A percentile compares a stretch with the other conserved stretches of the same genome.
Evolutionary conservation across 23 tunicate species (phyloP).

Genomic region (Trididemnum clinides): DNA sequence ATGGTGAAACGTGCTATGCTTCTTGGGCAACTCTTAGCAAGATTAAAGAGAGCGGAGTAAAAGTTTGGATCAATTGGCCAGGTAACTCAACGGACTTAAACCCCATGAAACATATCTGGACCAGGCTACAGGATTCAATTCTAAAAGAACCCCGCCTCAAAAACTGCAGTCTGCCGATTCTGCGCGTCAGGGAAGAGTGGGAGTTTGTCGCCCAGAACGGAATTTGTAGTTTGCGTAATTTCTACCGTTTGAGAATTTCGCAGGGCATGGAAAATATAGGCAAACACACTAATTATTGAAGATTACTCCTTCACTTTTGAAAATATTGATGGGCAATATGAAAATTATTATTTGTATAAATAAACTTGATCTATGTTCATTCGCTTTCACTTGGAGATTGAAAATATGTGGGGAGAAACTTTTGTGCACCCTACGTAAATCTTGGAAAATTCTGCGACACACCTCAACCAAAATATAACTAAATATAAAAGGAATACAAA

Average conservation of each 20-base stretch:
- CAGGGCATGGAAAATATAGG: neutral
- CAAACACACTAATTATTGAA: neutral
- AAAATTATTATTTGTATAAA: neutral
- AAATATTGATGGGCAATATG: neutral
- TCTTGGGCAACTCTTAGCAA: neutral
- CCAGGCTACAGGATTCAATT: neutral
- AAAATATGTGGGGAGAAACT: neutral
- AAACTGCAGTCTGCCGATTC: neutral
- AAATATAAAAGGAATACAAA: too few relatives aligned
- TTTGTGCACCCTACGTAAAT: too few relatives aligned
- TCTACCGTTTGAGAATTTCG: neutral
- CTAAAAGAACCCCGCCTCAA: neutral
- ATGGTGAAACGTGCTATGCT: neutral
- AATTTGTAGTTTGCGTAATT: neutral
- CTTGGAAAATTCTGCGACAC: too few relatives aligned
- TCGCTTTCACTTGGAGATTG: neutral
- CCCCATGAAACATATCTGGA: neutral
- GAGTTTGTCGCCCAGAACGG: neutral
- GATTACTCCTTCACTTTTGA: neutral
- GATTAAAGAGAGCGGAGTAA: neutral
- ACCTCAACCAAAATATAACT: too few relatives aligned
- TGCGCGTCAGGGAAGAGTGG: neutral
- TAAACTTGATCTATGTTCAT: neutral
- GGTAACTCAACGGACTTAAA: neutral
- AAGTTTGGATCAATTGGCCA: neutral